Base-by-base conservation (phyloP, 1,140 invertebrate genomes). In the Drosophila ambigua region DNA sequence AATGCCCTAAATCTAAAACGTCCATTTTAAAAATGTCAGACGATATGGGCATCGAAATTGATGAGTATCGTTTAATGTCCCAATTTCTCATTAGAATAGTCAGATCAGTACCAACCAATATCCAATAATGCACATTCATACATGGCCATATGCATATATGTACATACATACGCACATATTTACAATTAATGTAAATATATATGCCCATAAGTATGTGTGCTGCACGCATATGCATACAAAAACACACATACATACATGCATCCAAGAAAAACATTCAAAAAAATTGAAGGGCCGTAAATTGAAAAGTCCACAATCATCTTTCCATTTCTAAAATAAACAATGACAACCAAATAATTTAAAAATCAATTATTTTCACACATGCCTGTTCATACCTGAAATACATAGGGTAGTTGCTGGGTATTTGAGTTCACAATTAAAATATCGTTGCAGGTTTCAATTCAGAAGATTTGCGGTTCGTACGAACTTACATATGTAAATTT, bases 321-420 rank as follows among this genome's bases (percentile, higher is more conserved):
- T 71, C 50, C 57, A 78, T 77, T 77, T 71, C 66, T 69, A 35
- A 59, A 64, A 77, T 64, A 77, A 63, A 77, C 72, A 77, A 77
- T 77, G 73, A 76, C 73, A 76, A 41, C 54, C 39, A 76, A 52
- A 74, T 74, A 74, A 76, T 48, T 76, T 55, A 24, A 48, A 76
- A 76, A 67, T 76, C 72, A 76, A 76, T 76, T 76, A 76, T 76
- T 67, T 67, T 57, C 20, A 50, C 55, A 51, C 66, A 76, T 52
- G 24, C 49, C 71, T 68, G 61, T 53, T 68, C 26, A 31, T 57
- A 73, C 69, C 53, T 59, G 61, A 51, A 58, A 35, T 43, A 46
- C 31, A 35, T 48, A 49, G 31, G 48, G 28, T 15, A 52, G 2
- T 43, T 23, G 2, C 9, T 9, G 52, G 28, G 26, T 35, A 58